Percentiles rank a stretch among this genome's conserved stretches.
Evolutionary conservation across 2,797 vertebrate species (phyloP).

Genomic region (Ceyx erithaca): DNA sequence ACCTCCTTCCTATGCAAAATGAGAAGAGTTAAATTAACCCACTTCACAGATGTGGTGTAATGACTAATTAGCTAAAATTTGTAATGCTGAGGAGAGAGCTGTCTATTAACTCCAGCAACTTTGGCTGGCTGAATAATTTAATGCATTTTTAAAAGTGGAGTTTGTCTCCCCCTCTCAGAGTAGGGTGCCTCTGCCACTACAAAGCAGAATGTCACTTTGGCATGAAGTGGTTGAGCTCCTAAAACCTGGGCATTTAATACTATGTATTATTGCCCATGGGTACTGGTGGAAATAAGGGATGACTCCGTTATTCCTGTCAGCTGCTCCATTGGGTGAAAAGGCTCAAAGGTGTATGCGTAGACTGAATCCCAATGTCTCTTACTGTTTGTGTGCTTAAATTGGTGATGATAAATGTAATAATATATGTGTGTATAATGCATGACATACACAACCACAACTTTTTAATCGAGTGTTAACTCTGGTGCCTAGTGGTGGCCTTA

Average conservation of each 20-base stretch:
- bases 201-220: neutral
- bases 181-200: neutral
- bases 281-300: neutral
- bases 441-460: too few species aligned
- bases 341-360: fast-evolving
- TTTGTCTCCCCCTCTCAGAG: conserved; percentile 5
- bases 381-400: neutral
- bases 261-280: neutral
- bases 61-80: conserved; percentile 65
- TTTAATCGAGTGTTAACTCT: fast-evolving
- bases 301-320: neutral
- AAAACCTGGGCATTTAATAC: neutral
- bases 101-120: neutral
- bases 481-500: neutral
- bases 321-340: neutral
- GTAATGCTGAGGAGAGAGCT: neutral
- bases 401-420: neutral
- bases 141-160: neutral
- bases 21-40: conserved; percentile 8
- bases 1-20: conserved; percentile 42
- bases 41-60: neutral
- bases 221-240: neutral
- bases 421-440: fast-evolving
- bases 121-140: neutral
- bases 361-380: neutral